Percentiles rank a stretch among this genome's conserved stretches.
Conservation (phyloP, 2,113 vertebrate genomes). For the Neodon shergylaensis region DNA sequence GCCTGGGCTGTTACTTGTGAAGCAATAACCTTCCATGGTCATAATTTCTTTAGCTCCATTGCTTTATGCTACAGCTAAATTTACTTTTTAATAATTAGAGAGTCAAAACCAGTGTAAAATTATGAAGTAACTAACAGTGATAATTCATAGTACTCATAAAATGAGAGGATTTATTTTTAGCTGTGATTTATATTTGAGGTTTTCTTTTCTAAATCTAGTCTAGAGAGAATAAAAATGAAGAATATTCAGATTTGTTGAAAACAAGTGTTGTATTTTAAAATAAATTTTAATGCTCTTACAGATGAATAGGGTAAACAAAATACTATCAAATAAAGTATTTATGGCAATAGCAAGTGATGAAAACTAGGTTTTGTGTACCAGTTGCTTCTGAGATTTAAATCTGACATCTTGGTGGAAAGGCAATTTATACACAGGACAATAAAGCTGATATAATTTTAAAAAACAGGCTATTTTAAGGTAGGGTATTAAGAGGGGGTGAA, state of each 20-base stretch:
- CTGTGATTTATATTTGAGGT: not conserved
- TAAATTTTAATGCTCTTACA: not conserved
- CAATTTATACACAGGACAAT: not conserved
- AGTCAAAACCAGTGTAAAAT: not conserved
- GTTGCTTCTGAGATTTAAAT: not conserved
- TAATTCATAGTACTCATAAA: not conserved
- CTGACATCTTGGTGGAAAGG: not conserved
- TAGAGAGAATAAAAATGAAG: not conserved
- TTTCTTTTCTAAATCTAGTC: slow-evolving; percentile 29
- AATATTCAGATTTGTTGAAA: slow-evolving; percentile 52
- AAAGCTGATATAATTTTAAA: not conserved
- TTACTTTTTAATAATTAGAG: not conserved
- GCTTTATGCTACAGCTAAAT: not conserved
- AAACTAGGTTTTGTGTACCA: not conserved
- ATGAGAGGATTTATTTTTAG: not conserved
- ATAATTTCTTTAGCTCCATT: not conserved
- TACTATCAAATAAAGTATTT: slow-evolving; percentile 29
- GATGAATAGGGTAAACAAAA: slow-evolving; percentile 1
- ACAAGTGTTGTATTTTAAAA: slow-evolving; percentile 58
- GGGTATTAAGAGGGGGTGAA: not conserved
- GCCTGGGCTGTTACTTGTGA: not conserved
- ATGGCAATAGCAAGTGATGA: slow-evolving; percentile 69
- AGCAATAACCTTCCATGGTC: not conserved
- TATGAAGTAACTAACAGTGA: not conserved
- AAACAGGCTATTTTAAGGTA: not conserved